Evolutionary conservation across 1,140 invertebrate genomes (phyloP), one percentile per base, ranked within the genome.

Genomic region (Radopholus similis): DNA sequence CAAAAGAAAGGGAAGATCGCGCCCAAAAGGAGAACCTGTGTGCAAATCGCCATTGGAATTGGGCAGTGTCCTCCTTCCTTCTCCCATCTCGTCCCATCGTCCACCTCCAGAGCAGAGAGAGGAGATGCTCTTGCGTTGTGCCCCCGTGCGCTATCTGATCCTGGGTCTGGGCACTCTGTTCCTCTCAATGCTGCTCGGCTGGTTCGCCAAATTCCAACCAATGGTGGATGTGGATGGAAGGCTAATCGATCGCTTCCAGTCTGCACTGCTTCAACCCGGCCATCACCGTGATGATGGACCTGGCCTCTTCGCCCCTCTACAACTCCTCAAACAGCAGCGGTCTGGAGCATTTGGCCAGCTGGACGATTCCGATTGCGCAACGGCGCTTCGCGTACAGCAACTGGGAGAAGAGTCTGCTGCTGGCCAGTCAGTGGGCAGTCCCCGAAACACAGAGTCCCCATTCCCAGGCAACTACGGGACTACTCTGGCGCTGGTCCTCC

Each of bases 241-340:
- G 21, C 15, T 4, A 21, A 26, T 21, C 32, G 21, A 13, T 11
- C 11, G 21, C 2, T 28, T 18, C 35, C 11, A 64, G 60, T 23
- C 38, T 47, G 6, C 44, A 49, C 28, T 59, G 44, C 23, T 64
- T 64, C 44, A 64, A 64, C 21, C 60, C 60, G 32, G 54, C 53
- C 44, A 51, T 64, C 53, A 53, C 35, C 28, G 60, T 64, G 13
- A 64, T 64, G 53, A 64, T 51, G 44, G 60, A 64, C 60, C 6
- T 64, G 55, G 18, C 47, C 28, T 0, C 55, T 35, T 64, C 54
- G 11, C 60, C 60, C 4, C 35, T 64, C 4, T 55, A 13, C 44
- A 57, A 57, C 30, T 47, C 38, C 6, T 4, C 28, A n/a, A n/a
- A n/a, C 40, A 63, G 38, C 15, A 49, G 34, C 4, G 13, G 4